Evolutionary conservation across 1,140 invertebrate species (phyloP).

Genomic region (Ctenoplectra terminalis): DNA sequence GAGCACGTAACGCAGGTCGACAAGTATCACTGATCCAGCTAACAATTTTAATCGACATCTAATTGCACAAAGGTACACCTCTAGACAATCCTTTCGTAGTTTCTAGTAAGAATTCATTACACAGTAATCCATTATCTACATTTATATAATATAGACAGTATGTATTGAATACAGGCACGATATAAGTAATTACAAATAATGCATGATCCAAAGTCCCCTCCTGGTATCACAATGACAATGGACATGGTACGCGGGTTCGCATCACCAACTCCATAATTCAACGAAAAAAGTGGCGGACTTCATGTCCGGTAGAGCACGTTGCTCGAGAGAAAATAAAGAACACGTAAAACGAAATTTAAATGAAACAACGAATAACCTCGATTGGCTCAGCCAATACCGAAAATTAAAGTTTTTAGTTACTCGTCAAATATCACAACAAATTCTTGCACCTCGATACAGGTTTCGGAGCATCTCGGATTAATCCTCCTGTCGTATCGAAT

Average conservation of each 20-base stretch:
- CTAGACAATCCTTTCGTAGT: slow-evolving; percentile 61
- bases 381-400: slow-evolving; percentile 75
- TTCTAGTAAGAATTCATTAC: slow-evolving; percentile 73
- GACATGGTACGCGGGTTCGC: slow-evolving; percentile 53
- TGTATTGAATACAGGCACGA: slow-evolving; percentile 81
- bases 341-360: slow-evolving; percentile 57
- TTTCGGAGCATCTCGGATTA: slow-evolving; percentile 27
- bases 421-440: slow-evolving; percentile 79
- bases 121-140: slow-evolving; percentile 75
- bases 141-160: slow-evolving; percentile 76
- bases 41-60: slow-evolving; percentile 60
- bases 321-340: slow-evolving; percentile 53
- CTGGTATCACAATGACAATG: slow-evolving; percentile 79
- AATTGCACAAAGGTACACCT: slow-evolving; percentile 75
- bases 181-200: slow-evolving; percentile 80
- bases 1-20: slow-evolving; percentile 62
- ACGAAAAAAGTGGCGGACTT: slow-evolving; percentile 69
- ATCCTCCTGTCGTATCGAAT: slow-evolving; percentile 36
- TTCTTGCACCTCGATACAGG: slow-evolving; percentile 55
- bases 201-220: slow-evolving; percentile 75
- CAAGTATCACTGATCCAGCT: slow-evolving; percentile 57
- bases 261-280: slow-evolving; percentile 43
- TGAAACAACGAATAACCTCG: slow-evolving; percentile 62
- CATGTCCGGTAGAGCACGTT: slow-evolving; percentile 67
- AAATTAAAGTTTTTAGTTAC: slow-evolving; percentile 66